A percentile compares a stretch with the other conserved stretches of the same genome.
Conservation (phyloP, 2,797 vertebrate species). For the Poecilia wingei region DNA sequence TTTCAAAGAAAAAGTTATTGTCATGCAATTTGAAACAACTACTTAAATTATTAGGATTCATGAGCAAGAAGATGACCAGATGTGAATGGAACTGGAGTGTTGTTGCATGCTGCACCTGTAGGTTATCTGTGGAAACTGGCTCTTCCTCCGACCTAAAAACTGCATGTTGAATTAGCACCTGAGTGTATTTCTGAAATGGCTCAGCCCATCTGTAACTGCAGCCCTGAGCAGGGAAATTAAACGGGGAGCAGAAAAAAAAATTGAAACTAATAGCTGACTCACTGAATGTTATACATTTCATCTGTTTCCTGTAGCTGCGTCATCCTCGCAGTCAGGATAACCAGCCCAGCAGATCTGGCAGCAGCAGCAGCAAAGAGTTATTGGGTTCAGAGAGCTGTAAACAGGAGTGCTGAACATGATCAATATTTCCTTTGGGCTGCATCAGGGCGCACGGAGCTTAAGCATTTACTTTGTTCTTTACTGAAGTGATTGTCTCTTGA, state of each 20-base stretch:
- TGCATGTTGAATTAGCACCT: background rate
- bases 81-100: background rate
- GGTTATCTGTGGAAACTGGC: background rate
- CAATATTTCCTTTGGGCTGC: conserved; percentile 50
- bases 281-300: background rate
- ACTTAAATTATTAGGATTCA: background rate
- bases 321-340: background rate
- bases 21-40: background rate
- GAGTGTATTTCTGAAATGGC: background rate
- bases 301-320: background rate
- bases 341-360: conserved; percentile 6
- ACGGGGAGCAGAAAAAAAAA: background rate
- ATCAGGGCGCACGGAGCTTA: conserved; percentile 33
- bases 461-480: conserved; percentile 30
- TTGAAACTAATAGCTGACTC: background rate
- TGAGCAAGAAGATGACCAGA: background rate
- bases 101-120: background rate
- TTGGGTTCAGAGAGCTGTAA: conserved; percentile 38
- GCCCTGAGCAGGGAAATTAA: background rate
- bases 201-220: background rate
- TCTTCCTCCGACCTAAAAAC: background rate
- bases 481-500: conserved; percentile 5
- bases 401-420: conserved; percentile 37
- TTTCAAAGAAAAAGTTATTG: background rate
- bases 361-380: conserved; percentile 3